Percentiles rank a stretch among this genome's conserved stretches.
These are phyloP conservation scores for Trichacis sp. DNA, from an alignment of 2,888 invertebrate genomes.

Conservation along the genomic window DNA sequence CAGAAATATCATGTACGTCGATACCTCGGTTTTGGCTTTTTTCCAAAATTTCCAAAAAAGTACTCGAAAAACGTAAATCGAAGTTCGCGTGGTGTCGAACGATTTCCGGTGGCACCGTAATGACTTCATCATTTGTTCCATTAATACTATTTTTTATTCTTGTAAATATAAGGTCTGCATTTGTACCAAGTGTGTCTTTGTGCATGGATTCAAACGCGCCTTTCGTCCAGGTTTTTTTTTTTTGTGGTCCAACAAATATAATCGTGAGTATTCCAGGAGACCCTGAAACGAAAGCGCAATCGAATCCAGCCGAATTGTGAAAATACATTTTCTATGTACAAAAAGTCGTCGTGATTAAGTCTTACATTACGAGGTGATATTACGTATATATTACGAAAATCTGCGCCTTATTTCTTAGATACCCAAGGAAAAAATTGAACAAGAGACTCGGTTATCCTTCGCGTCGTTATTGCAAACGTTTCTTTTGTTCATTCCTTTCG, in stretches of 20 bases:
- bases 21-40: too few species aligned
- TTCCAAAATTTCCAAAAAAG: too few species aligned
- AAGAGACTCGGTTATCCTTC: conserved; percentile 4
- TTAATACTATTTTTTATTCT: conserved; percentile 26
- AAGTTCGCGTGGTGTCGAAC: conserved; percentile 3
- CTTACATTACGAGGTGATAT: conserved; percentile 49
- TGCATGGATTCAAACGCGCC: conserved; percentile 44
- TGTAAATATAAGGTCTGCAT: conserved; percentile 59
- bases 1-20: too few species aligned
- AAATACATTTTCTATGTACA: conserved; percentile 26
- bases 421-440: not conserved
- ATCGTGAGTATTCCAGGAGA: not conserved
- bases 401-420: not conserved
- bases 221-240: not conserved
- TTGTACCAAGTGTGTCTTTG: conserved; percentile 64
- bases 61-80: too few species aligned
- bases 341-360: not conserved
- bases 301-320: conserved; percentile 37
- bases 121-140: conserved; percentile 24
- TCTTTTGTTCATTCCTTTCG: not conserved
- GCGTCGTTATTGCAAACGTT: not conserved
- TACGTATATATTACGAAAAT: conserved; percentile 9
- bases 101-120: conserved; percentile 30
- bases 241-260: not conserved
- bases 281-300: conserved; percentile 14